Evolutionary conservation across 2,113 vertebrate genomes (phyloP), one percentile per base, ranked within the genome.

Genomic region (Thunnus thynnus): DNA sequence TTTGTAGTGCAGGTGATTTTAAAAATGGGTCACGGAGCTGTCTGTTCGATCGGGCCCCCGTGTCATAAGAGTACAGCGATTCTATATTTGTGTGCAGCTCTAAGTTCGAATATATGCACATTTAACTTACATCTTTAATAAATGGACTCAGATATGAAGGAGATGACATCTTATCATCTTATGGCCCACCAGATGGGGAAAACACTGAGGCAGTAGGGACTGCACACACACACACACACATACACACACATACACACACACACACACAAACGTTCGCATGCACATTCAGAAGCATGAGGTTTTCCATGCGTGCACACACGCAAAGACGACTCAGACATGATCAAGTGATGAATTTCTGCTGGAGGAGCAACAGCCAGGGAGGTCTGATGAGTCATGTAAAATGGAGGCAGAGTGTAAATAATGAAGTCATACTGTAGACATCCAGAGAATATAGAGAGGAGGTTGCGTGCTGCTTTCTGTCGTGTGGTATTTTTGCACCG

Each of bases 351-450:
- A 70, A 67, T 84, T 36, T 6, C 56, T 62, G 83, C 74, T 58
- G 2, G 6, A 20, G 18, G 62, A 66, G 20, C 25, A 72, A 57
- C 14, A 60, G 16, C n/a, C 57, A 58, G 48, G 4, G 56, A 69
- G 36, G 50, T 73, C 54, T 50, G 67, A 77, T 82, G 83, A 88
- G 70, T 78, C 73, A 58, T 69, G 62, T 5, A 18, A 70, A 72
- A 57, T 27, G 57, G 20, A n/a, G 32, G 63, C 58, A 51, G 64
- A 55, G 20, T 71, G 60, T 71, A 56, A 78, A 80, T 76, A 80
- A 89, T 73, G 51, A 80, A 70, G 17, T 10, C 82, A 5, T 50
- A 41, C 11, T 51, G 63, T 17, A 22, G 75, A 51, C 69, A 60
- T 80, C 22, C 48, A 54, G 50, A 54, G 64, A 41, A 66, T 46